phyloP scores from a whole-genome alignment of 2,113 vertebrate genomes.

The Albula glossodonta region DNA sequence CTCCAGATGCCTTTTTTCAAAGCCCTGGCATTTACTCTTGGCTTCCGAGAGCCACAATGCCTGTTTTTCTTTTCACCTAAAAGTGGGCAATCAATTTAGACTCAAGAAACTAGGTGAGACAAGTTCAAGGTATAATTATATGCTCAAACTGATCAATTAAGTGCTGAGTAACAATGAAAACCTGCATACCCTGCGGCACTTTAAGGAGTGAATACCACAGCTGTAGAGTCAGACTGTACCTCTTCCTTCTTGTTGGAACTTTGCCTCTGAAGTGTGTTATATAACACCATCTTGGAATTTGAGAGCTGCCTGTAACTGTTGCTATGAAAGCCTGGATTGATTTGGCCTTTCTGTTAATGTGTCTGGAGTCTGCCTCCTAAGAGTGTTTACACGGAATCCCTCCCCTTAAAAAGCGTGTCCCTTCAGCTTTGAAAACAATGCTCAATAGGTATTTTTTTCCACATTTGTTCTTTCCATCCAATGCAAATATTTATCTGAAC shows the following conservation, averaged over 20 bases:
- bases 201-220: not conserved
- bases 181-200: not conserved
- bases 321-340: constrained; percentile 11
- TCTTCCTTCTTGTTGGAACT: not conserved
- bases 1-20: too few species aligned
- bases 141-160: too few species aligned
- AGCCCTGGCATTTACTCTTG: not conserved
- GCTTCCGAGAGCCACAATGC: not conserved
- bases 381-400: not conserved
- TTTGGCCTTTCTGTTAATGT: constrained; percentile 15
- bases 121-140: too few species aligned
- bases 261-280: not conserved
- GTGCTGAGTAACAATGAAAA: too few species aligned
- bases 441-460: not conserved
- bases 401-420: not conserved
- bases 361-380: not conserved
- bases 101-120: too few species aligned
- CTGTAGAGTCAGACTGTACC: not conserved
- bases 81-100: not conserved
- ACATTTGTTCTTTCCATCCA: not conserved
- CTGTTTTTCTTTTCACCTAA: not conserved
- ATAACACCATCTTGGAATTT: not conserved
- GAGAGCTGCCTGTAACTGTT: not conserved
- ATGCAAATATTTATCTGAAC: constrained; percentile 22
- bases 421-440: not conserved